phyloP scores from a whole-genome alignment of 2,888 invertebrate species.

The Brachylomia viminalis region DNA sequence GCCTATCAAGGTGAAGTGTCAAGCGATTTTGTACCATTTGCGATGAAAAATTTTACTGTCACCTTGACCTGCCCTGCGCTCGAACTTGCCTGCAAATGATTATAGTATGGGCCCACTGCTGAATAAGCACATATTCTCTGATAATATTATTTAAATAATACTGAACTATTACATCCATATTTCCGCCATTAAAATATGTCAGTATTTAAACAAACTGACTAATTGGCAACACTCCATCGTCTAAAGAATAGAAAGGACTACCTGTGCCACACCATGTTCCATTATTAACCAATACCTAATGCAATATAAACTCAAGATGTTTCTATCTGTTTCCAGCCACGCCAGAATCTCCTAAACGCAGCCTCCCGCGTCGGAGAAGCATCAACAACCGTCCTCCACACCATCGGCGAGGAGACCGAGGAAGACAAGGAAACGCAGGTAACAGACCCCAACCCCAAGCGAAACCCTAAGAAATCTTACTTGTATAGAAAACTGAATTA shows the following conservation, averaged over 20 bases:
- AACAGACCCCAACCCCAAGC: conserved; percentile 66
- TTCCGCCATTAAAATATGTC: background rate
- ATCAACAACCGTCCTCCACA: conserved; percentile 97
- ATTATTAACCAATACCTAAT: background rate
- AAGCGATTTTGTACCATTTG: background rate
- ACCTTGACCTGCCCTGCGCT: background rate
- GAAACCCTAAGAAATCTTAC: conserved; percentile 79
- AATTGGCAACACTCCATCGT: background rate
- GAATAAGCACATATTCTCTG: background rate
- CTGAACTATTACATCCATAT: background rate
- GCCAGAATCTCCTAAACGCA: conserved; percentile 98
- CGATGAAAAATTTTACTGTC: background rate
- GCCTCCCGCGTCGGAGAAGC: conserved; percentile 99
- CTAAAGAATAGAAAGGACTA: background rate
- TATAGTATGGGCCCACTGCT: background rate
- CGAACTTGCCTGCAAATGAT: background rate
- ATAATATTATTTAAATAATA: too few species aligned
- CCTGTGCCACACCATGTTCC: background rate
- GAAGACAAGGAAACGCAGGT: conserved; percentile 95
- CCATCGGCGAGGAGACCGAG: conserved; percentile 97
- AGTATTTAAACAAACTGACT: background rate
- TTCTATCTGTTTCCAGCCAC: conserved; percentile 90
- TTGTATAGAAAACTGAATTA: conserved; percentile 87
- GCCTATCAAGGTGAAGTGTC: background rate
- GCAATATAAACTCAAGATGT: background rate